phyloP scores from a whole-genome alignment of 2,113 vertebrate species.

The Romanogobio albipinnatus region DNA sequence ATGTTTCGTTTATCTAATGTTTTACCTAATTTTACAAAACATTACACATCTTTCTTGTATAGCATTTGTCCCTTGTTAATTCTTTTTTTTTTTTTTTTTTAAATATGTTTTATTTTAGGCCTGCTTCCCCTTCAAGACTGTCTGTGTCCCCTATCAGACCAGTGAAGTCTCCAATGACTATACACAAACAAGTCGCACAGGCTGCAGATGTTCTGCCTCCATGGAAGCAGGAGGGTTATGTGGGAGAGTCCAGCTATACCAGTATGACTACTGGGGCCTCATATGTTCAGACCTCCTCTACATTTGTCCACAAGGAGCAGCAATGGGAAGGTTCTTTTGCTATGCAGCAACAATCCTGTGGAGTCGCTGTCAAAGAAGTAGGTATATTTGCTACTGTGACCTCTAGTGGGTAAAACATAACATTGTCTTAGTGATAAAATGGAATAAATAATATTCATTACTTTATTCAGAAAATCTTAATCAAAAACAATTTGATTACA shows the following conservation, averaged over 20 bases:
- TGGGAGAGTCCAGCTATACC: constrained; percentile 78
- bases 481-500: not conserved
- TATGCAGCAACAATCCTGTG: constrained; percentile 77
- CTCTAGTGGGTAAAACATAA: constrained; percentile 43
- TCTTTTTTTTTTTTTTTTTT: too few relatives aligned
- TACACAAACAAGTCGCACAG: constrained; percentile 68
- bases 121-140: constrained; percentile 84
- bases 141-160: constrained; percentile 87
- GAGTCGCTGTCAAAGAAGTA: constrained; percentile 69
- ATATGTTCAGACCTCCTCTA: constrained; percentile 74
- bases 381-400: constrained; percentile 29
- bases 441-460: not conserved
- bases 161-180: constrained; percentile 84
- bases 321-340: constrained; percentile 80
- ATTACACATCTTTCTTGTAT: not conserved
- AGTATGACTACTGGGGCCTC: constrained; percentile 71
- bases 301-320: constrained; percentile 80
- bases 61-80: not conserved
- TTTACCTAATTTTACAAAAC: not conserved
- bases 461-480: not conserved
- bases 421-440: not conserved
- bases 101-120: constrained; percentile 66
- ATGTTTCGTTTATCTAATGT: not conserved
- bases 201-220: constrained; percentile 85
- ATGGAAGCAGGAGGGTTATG: constrained; percentile 87